Evolutionary conservation across 2,888 invertebrate genomes (phyloP).

Genomic region (Pachydiplax longipennis): DNA sequence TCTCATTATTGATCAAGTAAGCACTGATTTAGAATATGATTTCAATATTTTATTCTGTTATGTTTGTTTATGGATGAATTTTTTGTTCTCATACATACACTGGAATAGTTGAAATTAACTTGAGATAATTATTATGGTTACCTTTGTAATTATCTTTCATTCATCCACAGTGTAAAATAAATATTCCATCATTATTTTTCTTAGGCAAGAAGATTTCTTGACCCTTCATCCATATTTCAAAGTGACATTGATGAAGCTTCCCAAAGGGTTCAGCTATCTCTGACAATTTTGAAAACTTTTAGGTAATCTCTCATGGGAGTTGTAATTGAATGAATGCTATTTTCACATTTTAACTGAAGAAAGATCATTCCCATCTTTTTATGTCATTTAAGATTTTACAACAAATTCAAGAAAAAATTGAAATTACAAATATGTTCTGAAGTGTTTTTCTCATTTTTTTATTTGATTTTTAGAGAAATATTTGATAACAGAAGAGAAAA

Average conservation of each 20-base stretch:
- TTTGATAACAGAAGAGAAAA: slow-evolving; percentile 77
- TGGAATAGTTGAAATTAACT: background rate
- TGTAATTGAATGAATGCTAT: background rate
- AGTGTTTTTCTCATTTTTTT: background rate
- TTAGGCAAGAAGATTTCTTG: slow-evolving; percentile 86
- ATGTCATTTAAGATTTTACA: background rate
- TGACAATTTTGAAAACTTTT: slow-evolving; percentile 54
- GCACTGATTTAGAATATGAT: slow-evolving; percentile 31
- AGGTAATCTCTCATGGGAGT: slow-evolving; percentile 52
- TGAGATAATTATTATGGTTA: background rate
- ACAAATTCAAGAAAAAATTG: no score
- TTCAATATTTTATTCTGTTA: no score
- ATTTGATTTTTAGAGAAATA: slow-evolving; percentile 60
- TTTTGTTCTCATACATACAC: background rate
- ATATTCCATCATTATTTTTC: slow-evolving; percentile 54
- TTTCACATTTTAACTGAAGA: background rate
- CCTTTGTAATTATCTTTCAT: background rate
- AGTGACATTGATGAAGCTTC: slow-evolving; percentile 94
- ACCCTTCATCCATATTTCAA: slow-evolving; percentile 91
- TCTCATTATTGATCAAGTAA: slow-evolving; percentile 84
- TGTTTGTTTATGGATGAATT: background rate
- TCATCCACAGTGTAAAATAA: background rate
- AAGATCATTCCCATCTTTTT: background rate
- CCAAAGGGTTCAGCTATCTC: slow-evolving; percentile 71
- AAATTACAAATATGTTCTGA: background rate